Conservation (phyloP, 2,113 vertebrate genomes). For the Bos javanicus region DNA sequence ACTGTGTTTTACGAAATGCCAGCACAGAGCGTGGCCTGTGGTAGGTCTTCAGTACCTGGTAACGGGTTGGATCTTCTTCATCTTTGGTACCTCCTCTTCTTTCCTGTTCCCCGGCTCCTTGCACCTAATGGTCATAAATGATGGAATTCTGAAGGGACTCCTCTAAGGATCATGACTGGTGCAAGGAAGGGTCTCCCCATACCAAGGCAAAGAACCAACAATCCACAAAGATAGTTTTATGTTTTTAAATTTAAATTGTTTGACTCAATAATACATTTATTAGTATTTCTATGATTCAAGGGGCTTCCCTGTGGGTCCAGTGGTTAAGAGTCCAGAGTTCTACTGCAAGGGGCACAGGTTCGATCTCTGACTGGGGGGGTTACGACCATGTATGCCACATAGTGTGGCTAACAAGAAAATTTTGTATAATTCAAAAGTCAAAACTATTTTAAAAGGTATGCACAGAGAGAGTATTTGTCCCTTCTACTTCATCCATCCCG, state of each 20-base stretch:
- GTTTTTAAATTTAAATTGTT: slow-evolving; percentile 4
- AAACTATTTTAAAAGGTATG: neutral
- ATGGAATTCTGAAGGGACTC: neutral
- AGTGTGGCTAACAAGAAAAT: neutral
- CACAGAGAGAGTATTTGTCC: neutral
- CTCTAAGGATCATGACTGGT: neutral
- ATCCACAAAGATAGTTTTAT: neutral
- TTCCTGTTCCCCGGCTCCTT: neutral
- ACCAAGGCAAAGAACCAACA: neutral
- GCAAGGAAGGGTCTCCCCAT: neutral
- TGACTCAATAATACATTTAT: neutral
- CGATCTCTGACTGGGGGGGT: neutral
- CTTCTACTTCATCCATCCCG: neutral
- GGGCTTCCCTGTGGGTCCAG: neutral
- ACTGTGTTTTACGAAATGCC: neutral
- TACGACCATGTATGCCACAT: neutral
- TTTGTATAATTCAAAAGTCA: neutral
- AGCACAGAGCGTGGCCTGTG: neutral
- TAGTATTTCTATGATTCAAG: neutral
- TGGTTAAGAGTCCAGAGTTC: neutral
- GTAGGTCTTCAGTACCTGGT: neutral
- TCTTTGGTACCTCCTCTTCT: neutral
- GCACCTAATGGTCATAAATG: neutral
- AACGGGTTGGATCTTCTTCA: neutral
- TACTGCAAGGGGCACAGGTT: neutral